A percentile compares a stretch with the other conserved stretches of the same genome.
Evolutionary conservation across 2,113 vertebrate species (phyloP).

Genomic region (Rhynchopsitta pachyrhyncha): DNA sequence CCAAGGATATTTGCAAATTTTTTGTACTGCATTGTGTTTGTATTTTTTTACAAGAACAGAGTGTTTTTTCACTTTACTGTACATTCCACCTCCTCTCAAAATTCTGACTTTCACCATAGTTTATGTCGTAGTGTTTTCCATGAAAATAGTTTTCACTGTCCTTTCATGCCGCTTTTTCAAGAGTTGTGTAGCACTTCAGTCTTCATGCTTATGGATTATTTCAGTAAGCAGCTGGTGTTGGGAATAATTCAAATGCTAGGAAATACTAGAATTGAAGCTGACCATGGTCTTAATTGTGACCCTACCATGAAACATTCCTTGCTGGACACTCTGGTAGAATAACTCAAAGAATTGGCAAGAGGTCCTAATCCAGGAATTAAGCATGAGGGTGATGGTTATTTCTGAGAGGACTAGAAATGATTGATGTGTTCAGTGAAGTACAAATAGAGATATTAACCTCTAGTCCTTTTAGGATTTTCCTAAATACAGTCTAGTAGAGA

Average conservation of each 20-base stretch:
- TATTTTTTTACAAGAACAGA: rapidly evolving
- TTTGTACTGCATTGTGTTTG: background rate
- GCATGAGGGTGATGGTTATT: rapidly evolving
- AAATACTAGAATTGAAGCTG: background rate
- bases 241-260: background rate
- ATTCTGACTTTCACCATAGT: background rate
- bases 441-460: background rate
- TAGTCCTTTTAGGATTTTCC: background rate
- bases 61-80: background rate
- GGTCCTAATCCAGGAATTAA: background rate
- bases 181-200: background rate
- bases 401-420: background rate
- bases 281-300: background rate
- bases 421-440: background rate
- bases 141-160: background rate
- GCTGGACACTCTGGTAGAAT: background rate
- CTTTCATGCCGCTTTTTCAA: background rate
- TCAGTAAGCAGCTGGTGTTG: background rate
- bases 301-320: background rate
- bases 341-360: background rate
- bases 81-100: background rate
- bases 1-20: background rate
- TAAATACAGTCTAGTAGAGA: background rate
- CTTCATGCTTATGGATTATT: background rate
- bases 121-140: background rate